Conservation (phyloP, 2,888 invertebrate species). For the Drosophila glabriapex region DNA sequence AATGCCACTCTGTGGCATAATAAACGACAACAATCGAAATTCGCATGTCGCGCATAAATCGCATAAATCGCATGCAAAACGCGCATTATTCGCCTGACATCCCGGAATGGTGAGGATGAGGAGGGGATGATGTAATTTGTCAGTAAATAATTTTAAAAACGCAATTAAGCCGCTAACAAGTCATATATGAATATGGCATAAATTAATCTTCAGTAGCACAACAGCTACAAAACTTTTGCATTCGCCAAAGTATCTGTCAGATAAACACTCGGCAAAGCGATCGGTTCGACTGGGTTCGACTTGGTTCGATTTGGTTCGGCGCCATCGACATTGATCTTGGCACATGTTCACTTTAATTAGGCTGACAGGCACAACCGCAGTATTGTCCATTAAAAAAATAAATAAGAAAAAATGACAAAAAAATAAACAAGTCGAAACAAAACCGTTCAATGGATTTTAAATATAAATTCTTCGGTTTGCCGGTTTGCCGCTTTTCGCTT, state of each 20-base stretch:
- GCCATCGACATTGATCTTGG: conserved; percentile 80
- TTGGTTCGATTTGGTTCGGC: conserved; percentile 43
- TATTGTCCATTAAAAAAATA: conserved; percentile 62
- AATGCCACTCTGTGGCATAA: conserved; percentile 51
- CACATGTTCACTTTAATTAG: conserved; percentile 81
- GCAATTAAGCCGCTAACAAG: conserved; percentile 69
- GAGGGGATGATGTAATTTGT: conserved; percentile 58
- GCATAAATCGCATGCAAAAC: conserved; percentile 70
- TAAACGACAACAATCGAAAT: conserved; percentile 44
- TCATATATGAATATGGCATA: conserved; percentile 60
- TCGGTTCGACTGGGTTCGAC: not conserved
- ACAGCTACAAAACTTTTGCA: conserved; percentile 38
- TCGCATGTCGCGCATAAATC: conserved; percentile 64
- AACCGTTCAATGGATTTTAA: conserved; percentile 36
- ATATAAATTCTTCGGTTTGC: conserved; percentile 18
- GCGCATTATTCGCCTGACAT: conserved; percentile 48
- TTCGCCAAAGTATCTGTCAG: conserved; percentile 56
- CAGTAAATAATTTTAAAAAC: conserved; percentile 53
- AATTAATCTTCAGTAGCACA: conserved; percentile 73
- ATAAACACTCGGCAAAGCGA: conserved; percentile 35
- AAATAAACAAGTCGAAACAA: not conserved
- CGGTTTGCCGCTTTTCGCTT: conserved; percentile 1
- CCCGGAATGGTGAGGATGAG: not conserved
- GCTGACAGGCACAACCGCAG: conserved; percentile 50
- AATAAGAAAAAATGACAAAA: conserved; percentile 61